Conservation (phyloP, 2,888 invertebrate species). For the Cephus sareptanus region DNA sequence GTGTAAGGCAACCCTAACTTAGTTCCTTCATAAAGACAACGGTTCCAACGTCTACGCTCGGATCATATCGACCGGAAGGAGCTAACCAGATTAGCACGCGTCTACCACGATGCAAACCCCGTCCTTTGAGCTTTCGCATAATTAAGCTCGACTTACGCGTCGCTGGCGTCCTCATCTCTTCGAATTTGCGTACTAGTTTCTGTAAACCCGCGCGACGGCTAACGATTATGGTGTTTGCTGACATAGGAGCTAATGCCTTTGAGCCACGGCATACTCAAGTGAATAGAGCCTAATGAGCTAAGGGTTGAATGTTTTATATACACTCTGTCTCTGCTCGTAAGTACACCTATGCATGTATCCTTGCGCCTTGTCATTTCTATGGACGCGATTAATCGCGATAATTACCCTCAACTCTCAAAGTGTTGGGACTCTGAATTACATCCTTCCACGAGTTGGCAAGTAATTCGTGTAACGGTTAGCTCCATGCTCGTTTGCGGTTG, state of each 20-base stretch:
- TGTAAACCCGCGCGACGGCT: background rate
- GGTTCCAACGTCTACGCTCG: background rate
- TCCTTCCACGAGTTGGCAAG: too few species aligned
- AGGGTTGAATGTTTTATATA: background rate
- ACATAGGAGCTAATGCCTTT: background rate
- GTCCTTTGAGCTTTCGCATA: background rate
- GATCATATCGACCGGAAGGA: constrained; percentile 2
- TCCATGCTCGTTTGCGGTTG: background rate
- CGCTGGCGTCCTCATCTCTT: background rate
- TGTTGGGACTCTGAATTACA: background rate
- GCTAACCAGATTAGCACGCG: background rate
- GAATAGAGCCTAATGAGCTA: background rate
- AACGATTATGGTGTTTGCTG: background rate
- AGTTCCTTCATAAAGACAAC: background rate
- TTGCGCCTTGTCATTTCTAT: background rate
- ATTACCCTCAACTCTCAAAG: background rate
- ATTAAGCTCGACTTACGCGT: background rate
- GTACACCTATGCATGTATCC: background rate
- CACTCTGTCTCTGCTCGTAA: background rate
- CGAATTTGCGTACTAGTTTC: background rate
- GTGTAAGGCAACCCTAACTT: background rate
- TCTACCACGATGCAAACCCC: background rate
- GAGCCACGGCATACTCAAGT: background rate
- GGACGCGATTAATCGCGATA: background rate
- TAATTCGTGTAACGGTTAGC: background rate